These are phyloP conservation scores for Actinopyga echinites DNA, from an alignment of 53 echinoderm and acorn worm genomes.

Conservation along the genomic window DNA sequence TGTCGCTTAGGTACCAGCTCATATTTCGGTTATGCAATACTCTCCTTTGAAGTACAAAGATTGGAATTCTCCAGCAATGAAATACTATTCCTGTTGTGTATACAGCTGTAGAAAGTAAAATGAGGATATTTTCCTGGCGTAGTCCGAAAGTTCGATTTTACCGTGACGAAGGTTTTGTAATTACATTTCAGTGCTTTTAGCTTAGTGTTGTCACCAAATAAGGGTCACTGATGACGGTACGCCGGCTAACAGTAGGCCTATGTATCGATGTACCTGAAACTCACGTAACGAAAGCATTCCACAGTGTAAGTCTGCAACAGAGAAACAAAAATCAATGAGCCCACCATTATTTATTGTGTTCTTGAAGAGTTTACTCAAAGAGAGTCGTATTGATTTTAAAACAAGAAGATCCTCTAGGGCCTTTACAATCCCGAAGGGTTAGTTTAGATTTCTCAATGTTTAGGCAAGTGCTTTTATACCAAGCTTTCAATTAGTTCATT, in stretches of 20 bases:
- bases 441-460: conserved; percentile 9
- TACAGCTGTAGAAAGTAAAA: neutral
- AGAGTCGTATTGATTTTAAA: conserved; percentile 16
- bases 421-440: conserved; percentile 14
- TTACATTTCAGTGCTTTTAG: no score
- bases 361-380: neutral
- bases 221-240: no score
- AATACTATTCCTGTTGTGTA: neutral
- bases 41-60: conserved; percentile 6
- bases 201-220: no score
- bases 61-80: neutral
- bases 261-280: no score
- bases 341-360: conserved; percentile 35
- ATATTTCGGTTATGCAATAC: conserved; percentile 11
- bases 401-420: neutral
- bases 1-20: neutral
- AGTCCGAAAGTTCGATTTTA: no score
- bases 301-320: no score
- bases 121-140: no score
- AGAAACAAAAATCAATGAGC: conserved; percentile 20
- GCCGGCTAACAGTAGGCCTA: no score
- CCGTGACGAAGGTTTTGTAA: no score
- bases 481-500: conserved; percentile 14
- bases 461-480: neutral
- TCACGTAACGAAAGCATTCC: no score